Evolutionary conservation across 2,113 vertebrate genomes (phyloP).

Genomic region (Rhombomys opimus): DNA sequence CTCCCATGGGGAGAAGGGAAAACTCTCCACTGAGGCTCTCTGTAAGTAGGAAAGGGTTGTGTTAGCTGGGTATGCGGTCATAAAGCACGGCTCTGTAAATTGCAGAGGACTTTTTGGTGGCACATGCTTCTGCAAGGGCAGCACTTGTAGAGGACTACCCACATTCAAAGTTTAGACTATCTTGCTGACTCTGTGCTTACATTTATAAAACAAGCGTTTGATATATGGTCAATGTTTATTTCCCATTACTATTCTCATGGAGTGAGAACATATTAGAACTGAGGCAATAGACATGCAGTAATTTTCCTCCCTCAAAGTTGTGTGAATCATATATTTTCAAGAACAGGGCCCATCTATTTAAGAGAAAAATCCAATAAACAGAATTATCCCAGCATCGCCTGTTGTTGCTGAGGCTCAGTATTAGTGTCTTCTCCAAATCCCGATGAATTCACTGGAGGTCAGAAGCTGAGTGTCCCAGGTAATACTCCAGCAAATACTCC

Average conservation of each 20-base stretch:
- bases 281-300: not conserved
- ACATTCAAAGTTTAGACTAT: constrained; percentile 58
- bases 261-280: not conserved
- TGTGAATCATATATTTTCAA: not conserved
- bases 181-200: constrained; percentile 65
- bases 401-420: not conserved
- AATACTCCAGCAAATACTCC: not conserved
- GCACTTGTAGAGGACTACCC: not conserved
- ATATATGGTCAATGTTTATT: constrained; percentile 63
- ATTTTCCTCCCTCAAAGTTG: not conserved
- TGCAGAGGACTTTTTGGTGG: not conserved
- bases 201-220: constrained; percentile 55
- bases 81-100: constrained; percentile 44
- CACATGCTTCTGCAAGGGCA: not conserved
- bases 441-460: not conserved
- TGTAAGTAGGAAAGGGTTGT: constrained; percentile 49
- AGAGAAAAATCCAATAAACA: not conserved
- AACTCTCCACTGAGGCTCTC: constrained; percentile 23
- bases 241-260: constrained; percentile 27
- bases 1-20: constrained; percentile 30
- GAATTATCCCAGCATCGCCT: not conserved
- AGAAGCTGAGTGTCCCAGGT: not conserved
- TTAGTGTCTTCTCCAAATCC: not conserved
- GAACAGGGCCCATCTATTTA: not conserved
- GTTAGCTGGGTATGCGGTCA: constrained; percentile 24